Base-by-base conservation (phyloP, 2,888 invertebrate species). In the Watsonalla cultraria region DNA sequence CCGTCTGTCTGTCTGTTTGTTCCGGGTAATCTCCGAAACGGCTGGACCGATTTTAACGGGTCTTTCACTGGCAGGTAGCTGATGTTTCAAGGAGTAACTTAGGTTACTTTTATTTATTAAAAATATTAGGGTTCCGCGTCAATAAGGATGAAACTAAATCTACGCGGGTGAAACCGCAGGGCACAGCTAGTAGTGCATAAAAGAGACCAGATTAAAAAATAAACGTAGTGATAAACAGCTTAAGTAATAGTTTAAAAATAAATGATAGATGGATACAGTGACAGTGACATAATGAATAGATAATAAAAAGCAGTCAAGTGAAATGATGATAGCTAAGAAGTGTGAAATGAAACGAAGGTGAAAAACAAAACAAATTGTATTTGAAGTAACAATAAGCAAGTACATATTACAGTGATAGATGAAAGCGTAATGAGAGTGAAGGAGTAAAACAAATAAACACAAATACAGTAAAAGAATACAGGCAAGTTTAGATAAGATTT, bases 331-430 rank as follows among this genome's bases (percentile, higher is more conserved):
- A 13, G 35, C 47, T 42, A 51, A 52, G 42, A 14, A 49, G 48
- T 45, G 64, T 66, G 59, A 76, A 78, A 77, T 73, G 75, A 77
- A 77, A 76, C 72, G 63, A 74, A 64, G 55, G 61, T 61, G 58
- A 64, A 35, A 55, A 51, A 51, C 39, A 46, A 51, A 55, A 51
- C 54, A 52, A 52, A 51, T 35, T 24, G 48, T 49, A 34, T 51
- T 48, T 54, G 47, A 51, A 33, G 24, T 48, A 53, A n/a, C 48
- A 33, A 48, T 47, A 50, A 34, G 47, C 51, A 49, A 46, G 46
- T 35, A 47, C 24, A 52, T 50, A 53, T 0, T n/a, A 14, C 13
- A 46, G 46, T 46, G 42, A 37, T 37, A 37, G 14, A 48, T 5
- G 37, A 11, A 37, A 37, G 7, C 14, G 49, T 13, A 47, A 37